Evolutionary conservation across 2,888 invertebrate species (phyloP).

Genomic region (Cataglyphis altisquamis): DNA sequence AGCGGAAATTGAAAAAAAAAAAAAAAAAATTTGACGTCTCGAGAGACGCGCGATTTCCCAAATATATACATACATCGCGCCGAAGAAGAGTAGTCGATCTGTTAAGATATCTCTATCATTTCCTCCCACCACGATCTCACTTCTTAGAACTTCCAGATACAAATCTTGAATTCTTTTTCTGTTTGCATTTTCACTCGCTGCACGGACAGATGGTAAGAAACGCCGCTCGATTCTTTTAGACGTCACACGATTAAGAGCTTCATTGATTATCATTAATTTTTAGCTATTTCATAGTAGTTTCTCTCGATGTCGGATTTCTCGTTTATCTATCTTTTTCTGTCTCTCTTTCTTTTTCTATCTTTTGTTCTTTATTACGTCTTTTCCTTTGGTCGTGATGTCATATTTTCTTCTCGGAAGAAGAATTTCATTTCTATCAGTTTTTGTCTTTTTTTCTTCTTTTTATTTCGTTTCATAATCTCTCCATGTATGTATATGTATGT

Average conservation of each 20-base stretch:
- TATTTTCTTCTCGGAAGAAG: slow-evolving; percentile 17
- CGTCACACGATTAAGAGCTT: slow-evolving; percentile 83
- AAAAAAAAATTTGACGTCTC: slow-evolving; percentile 1
- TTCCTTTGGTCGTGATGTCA: slow-evolving; percentile 40
- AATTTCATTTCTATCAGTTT: slow-evolving; percentile 13
- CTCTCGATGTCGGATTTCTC: slow-evolving; percentile 80
- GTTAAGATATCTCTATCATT: slow-evolving; percentile 23
- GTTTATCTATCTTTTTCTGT: slow-evolving; percentile 59
- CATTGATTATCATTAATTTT: slow-evolving; percentile 77
- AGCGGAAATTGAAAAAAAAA: background rate
- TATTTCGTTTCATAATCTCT: slow-evolving; percentile 22
- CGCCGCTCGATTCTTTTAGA: slow-evolving; percentile 80
- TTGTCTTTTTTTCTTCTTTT: slow-evolving; percentile 48
- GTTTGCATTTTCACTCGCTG: slow-evolving; percentile 80
- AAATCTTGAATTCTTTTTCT: slow-evolving; percentile 76
- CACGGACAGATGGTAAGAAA: slow-evolving; percentile 86
- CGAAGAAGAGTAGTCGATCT: slow-evolving; percentile 12
- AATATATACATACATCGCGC: background rate
- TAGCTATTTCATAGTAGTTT: slow-evolving; percentile 77
- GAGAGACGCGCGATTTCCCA: background rate
- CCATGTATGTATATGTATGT: background rate
- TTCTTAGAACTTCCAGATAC: slow-evolving; percentile 60
- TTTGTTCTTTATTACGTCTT: slow-evolving; percentile 37
- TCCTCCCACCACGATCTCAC: slow-evolving; percentile 26
- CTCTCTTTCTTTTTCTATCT: slow-evolving; percentile 47